Conservation (phyloP, 2,113 vertebrate genomes). For the Tylochromis polylepis region DNA sequence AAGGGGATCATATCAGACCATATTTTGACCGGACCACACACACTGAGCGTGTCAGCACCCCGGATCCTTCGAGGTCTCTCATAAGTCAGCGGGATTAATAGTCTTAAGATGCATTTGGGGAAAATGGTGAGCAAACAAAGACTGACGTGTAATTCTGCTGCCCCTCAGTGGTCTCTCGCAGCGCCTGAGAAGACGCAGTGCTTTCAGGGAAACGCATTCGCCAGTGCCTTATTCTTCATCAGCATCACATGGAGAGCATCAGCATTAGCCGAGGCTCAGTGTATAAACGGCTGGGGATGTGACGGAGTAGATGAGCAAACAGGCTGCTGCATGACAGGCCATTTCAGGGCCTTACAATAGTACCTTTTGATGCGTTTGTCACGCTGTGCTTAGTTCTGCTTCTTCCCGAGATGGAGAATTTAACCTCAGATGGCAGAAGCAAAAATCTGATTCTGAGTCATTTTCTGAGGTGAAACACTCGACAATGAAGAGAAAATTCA, state of each 20-base stretch:
- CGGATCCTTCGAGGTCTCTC: slow-evolving; percentile 36
- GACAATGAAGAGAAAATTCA: background rate
- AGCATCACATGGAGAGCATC: slow-evolving; percentile 31
- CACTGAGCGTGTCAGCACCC: background rate
- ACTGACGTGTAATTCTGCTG: slow-evolving; percentile 52
- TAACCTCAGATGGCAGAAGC: slow-evolving; percentile 9
- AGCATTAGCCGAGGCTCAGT: slow-evolving; percentile 37
- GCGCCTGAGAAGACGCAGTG: background rate
- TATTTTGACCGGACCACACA: background rate
- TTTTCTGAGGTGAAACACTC: slow-evolving; percentile 11
- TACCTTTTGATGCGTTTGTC: slow-evolving; percentile 3
- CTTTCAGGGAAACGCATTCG: background rate
- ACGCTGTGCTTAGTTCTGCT: slow-evolving; percentile 31
- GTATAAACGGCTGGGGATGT: slow-evolving; percentile 10
- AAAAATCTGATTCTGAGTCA: background rate
- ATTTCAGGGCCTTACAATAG: background rate
- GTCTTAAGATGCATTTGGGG: background rate
- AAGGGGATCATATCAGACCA: background rate
- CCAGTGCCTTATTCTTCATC: slow-evolving; percentile 1
- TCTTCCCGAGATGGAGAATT: slow-evolving; percentile 21
- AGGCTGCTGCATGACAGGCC: slow-evolving; percentile 9
- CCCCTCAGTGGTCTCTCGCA: slow-evolving; percentile 54
- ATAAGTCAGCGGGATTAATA: slow-evolving; percentile 48
- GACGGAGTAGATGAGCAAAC: slow-evolving; percentile 40
- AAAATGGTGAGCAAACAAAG: background rate